Evolutionary conservation across 2,113 vertebrate genomes (phyloP), one percentile per base, ranked within the genome.

Genomic region (Dasyprocta punctata): DNA sequence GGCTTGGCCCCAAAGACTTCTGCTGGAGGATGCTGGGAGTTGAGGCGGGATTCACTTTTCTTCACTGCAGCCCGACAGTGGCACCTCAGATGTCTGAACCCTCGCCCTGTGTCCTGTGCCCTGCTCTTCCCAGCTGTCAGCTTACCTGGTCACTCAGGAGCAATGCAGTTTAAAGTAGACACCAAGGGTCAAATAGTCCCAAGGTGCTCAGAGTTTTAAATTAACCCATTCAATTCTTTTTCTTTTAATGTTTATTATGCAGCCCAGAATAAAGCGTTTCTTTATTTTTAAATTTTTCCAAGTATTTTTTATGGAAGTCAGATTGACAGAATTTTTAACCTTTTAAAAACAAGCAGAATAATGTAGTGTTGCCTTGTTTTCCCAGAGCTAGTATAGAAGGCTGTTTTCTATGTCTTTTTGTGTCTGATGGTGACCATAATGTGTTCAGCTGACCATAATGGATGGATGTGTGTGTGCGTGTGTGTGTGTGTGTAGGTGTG

Each of bases 151-250:
- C 98, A 96, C 69, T 95, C 44, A 90, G 28, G 77, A 96, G 78
- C 56, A 52, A 33, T 36, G 56, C 92, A 77, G 91, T 92, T 98
- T 96, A 98, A 98, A 94, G 71, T 82, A 16, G 93, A 98, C 90
- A 30, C 22, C 65, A 82, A 89, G 94, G 96, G 96, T 97, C 97
- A 98, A 97, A 97, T 97, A 93, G 65, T 92, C 98, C 97, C 97
- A 97, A 98, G 97, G 93, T 96, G 89, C 82, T 97, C 93, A 92
- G 94, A 92, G 92, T 94, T 98, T 98, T 98, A 97, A 96, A 98
- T 85, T 97, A 98, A 96, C 91, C 91, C 93, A 77, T 77, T 96
- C 83, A 95, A 38, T 63, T 67, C 30, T 49, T 30, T 30, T 77
- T 49, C 26, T 30, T 86, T n/a, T 49, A 3, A 52, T 92, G 95